Percentiles rank a stretch among this genome's conserved stretches.
Conservation (phyloP, 2,888 invertebrate species). For the Amphipyra tragopoginis region DNA sequence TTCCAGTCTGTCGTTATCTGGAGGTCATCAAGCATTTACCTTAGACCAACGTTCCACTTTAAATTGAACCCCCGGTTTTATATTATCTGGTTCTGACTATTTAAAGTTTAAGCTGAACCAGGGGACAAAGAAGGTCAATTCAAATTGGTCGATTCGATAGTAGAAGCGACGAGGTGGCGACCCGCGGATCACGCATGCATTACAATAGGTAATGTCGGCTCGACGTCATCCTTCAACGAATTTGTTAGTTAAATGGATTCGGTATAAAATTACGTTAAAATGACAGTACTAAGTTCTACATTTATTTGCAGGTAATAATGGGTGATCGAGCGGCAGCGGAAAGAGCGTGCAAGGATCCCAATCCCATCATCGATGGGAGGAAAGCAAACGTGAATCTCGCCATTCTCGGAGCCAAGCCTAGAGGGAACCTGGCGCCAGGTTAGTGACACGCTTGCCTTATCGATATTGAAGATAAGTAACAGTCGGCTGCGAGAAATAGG, state of each 20-base stretch:
- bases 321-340: constrained; percentile 98
- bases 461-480: constrained; percentile 46
- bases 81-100: constrained; percentile 18
- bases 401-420: constrained; percentile 98
- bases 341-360: constrained; percentile 98
- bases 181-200: constrained; percentile 81
- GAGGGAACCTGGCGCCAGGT: constrained; percentile 96
- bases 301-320: constrained; percentile 97
- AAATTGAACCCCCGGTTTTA: constrained; percentile 58
- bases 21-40: constrained; percentile 79
- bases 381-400: constrained; percentile 99
- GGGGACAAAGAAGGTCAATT: constrained; percentile 64
- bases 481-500: constrained; percentile 41
- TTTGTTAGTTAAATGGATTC: constrained; percentile 69
- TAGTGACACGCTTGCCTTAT: constrained; percentile 62
- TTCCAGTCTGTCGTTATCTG: constrained; percentile 72
- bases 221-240: constrained; percentile 71
- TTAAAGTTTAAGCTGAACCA: constrained; percentile 7
- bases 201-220: constrained; percentile 84
- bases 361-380: constrained; percentile 99
- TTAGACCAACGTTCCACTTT: constrained; percentile 66
- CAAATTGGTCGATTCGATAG: constrained; percentile 65
- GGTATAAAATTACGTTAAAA: constrained; percentile 23
- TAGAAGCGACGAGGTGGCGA: constrained; percentile 76
- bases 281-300: constrained; percentile 22